These are phyloP conservation scores for Leptodactylus fuscus DNA, from an alignment of 2,113 vertebrate species.

Conservation along the genomic window DNA sequence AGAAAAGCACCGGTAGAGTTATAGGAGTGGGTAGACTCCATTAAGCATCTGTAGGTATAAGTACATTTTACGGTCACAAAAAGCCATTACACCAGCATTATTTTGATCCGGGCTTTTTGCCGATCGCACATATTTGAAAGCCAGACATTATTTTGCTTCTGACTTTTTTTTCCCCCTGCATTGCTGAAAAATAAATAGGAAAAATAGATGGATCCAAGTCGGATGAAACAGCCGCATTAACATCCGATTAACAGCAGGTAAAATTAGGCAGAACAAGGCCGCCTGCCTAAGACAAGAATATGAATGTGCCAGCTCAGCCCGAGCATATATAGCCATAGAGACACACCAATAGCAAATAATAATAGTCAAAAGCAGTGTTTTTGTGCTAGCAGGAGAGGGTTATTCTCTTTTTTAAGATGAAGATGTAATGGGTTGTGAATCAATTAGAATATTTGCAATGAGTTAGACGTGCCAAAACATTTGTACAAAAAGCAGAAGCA, in stretches of 20 bases:
- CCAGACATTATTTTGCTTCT: conserved; percentile 26
- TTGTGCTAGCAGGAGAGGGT: not conserved
- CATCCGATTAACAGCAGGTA: conserved; percentile 11
- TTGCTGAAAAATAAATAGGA: conserved; percentile 4
- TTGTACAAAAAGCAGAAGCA: too few species aligned
- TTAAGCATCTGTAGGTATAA: conserved; percentile 57
- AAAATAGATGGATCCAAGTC: conserved; percentile 6
- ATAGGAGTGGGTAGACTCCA: conserved; percentile 51
- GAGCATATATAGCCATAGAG: not conserved
- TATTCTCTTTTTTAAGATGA: not conserved
- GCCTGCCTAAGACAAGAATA: not conserved
- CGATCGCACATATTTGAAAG: conserved; percentile 48
- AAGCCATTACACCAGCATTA: conserved; percentile 58
- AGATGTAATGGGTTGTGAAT: not conserved
- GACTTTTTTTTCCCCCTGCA: not conserved
- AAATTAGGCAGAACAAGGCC: conserved; percentile 11
- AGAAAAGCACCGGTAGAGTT: conserved; percentile 46
- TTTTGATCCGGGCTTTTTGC: conserved; percentile 54
- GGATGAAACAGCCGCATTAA: not conserved
- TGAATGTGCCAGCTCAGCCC: not conserved
- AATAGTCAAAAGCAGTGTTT: not conserved
- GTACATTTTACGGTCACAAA: conserved; percentile 52
- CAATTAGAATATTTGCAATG: not conserved
- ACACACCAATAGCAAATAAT: too few species aligned
- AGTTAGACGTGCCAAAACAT: too few species aligned